Evolutionary conservation across 1,140 invertebrate genomes (phyloP).

Genomic region (Scylla paramamosain): DNA sequence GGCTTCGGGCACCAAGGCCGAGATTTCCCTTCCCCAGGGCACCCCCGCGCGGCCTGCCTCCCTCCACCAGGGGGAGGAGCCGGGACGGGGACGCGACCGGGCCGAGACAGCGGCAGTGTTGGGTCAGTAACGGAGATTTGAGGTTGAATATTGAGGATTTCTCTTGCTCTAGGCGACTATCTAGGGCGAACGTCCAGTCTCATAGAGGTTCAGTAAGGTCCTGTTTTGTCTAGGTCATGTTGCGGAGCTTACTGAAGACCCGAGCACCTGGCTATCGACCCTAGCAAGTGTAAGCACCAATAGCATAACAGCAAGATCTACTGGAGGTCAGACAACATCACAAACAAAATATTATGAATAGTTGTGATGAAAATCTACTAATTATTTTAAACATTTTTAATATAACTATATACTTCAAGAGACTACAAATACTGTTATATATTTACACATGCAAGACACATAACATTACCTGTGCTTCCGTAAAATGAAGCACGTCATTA

Average conservation of each 20-base stretch:
- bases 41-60: not conserved
- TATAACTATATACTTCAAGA: conserved; percentile 71
- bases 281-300: conserved; percentile 70
- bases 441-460: conserved; percentile 73
- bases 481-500: conserved; percentile 62
- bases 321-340: conserved; percentile 53
- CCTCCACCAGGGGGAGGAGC: not conserved
- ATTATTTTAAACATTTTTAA: conserved; percentile 65
- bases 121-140: conserved; percentile 40
- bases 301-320: conserved; percentile 72
- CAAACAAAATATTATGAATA: conserved; percentile 72
- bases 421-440: conserved; percentile 70
- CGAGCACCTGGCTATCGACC: conserved; percentile 44
- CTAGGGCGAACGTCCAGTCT: conserved; percentile 57
- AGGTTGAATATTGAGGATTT: conserved; percentile 52
- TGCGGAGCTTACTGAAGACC: conserved; percentile 60
- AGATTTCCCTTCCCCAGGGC: not conserved
- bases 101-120: conserved; percentile 38
- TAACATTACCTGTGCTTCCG: conserved; percentile 64
- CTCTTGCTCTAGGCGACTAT: conserved; percentile 66
- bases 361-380: conserved; percentile 70
- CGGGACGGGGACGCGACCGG: not conserved
- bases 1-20: not conserved
- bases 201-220: conserved; percentile 54
- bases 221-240: conserved; percentile 42